These are phyloP conservation scores for Emydocephalus ijimae DNA, from an alignment of 2,113 vertebrate species.

Conservation along the genomic window DNA sequence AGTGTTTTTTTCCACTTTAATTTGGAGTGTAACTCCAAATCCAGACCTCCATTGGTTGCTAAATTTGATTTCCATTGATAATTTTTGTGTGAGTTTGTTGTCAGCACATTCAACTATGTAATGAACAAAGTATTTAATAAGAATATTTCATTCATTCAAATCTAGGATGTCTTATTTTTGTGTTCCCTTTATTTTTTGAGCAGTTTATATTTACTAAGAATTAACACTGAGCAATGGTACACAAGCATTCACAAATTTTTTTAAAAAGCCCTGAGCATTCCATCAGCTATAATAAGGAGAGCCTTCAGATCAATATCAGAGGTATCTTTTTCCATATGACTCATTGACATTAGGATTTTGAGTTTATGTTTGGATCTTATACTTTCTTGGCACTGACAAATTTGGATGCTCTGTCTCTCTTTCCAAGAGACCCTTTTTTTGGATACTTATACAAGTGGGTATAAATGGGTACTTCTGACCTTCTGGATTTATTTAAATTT, in stretches of 20 bases:
- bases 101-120: too few relatives aligned
- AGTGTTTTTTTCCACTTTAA: too few relatives aligned
- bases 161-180: too few relatives aligned
- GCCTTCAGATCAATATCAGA: neutral
- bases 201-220: neutral
- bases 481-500: neutral
- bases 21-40: too few relatives aligned
- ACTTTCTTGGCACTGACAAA: neutral
- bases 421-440: neutral
- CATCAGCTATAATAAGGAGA: neutral
- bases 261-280: neutral
- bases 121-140: too few relatives aligned
- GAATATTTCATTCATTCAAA: too few relatives aligned
- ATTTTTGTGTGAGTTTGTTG: too few relatives aligned
- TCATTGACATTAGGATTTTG: constrained; percentile 2
- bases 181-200: too few relatives aligned
- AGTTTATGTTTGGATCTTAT: neutral
- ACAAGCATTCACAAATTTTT: neutral
- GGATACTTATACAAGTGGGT: neutral
- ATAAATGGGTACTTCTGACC: neutral
- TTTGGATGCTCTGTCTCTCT: neutral
- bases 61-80: too few relatives aligned
- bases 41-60: too few relatives aligned
- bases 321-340: neutral
- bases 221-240: neutral